Conservation (phyloP, 2,888 invertebrate genomes). For the Patella pellucida region DNA sequence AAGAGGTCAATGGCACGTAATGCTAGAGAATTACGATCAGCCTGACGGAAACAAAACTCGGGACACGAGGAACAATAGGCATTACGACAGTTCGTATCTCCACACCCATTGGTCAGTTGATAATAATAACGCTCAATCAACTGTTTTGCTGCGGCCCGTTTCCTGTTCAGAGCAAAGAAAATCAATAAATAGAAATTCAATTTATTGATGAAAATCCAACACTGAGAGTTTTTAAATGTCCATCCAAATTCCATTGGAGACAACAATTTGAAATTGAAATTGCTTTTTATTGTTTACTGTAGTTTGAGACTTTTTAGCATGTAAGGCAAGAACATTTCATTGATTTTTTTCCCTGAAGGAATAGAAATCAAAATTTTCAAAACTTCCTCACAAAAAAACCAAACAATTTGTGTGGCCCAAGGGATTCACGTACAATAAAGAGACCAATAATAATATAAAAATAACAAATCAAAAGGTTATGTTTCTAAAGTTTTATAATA, state of each 20-base stretch:
- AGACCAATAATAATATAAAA: too few species aligned
- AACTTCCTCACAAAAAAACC: background rate
- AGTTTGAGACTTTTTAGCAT: background rate
- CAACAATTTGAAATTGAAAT: background rate
- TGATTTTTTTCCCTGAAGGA: too few species aligned
- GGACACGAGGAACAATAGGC: conserved; percentile 87
- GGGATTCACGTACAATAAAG: too few species aligned
- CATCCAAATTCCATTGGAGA: background rate
- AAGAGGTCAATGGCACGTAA: conserved; percentile 89
- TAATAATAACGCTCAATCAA: conserved; percentile 93
- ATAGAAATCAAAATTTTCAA: too few species aligned
- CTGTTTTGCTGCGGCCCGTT: conserved; percentile 77
- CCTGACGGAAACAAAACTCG: conserved; percentile 71
- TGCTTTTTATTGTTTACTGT: background rate
- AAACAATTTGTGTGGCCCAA: background rate
- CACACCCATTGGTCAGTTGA: conserved; percentile 92
- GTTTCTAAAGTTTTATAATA: too few species aligned
- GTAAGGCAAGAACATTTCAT: too few species aligned
- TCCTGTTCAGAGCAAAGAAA: conserved; percentile 51
- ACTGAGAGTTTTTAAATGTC: background rate
- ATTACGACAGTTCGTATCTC: conserved; percentile 88
- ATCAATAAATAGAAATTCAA: background rate
- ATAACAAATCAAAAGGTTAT: too few species aligned
- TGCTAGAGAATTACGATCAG: conserved; percentile 91
- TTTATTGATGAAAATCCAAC: background rate